Evolutionary conservation across 2,888 invertebrate species (phyloP), one percentile per base, ranked within the genome.

Genomic region (Trissoscelio sp.): DNA sequence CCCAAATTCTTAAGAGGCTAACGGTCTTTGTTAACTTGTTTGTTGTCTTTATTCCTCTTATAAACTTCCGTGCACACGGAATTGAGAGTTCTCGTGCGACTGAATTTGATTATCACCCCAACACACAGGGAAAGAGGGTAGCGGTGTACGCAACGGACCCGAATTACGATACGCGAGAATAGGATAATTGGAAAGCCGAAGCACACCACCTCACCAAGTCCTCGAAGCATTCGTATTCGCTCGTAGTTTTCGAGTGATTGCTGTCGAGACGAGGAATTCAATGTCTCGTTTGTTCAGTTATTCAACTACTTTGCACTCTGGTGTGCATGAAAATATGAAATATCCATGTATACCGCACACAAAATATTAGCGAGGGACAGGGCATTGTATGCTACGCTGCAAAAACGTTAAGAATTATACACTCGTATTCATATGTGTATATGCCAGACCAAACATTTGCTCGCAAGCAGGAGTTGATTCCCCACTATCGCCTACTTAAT

Each of bases 171-270:
- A 34, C 57, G 57, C 39, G 42, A 39, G 37, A 70, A 58, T 70
- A 70, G 48, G 44, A 58, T 70, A 70, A 70, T 70, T 70, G 70
- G 70, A 57, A 70, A 70, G 69, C 57, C 18, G 57, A 70, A 70
- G 55, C 69, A 58, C 69, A 70, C 53, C 46, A 46, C 20, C 69
- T 55, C 16, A 4, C n/a, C 46, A 31, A 42, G 42, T 31, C 53
- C 69, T 55, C 67, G 55, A 44, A 55, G 48, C 55, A 18, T 55
- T 22, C 55, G 67, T 37, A 42, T 51, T 39, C 55, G 31, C 69
- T 69, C 31, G 69, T 44, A 69, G 55, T 48, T 55, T 69, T 69
- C 69, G 55, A 69, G 44, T 55, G 69, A 69, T 69, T 69, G 42
- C 55, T 69, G 42, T 69, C 55, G 69, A 69, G 55, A 55, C 55